These are phyloP conservation scores for Arion vulgaris DNA, from an alignment of 1,140 invertebrate genomes.

Conservation along the genomic window DNA sequence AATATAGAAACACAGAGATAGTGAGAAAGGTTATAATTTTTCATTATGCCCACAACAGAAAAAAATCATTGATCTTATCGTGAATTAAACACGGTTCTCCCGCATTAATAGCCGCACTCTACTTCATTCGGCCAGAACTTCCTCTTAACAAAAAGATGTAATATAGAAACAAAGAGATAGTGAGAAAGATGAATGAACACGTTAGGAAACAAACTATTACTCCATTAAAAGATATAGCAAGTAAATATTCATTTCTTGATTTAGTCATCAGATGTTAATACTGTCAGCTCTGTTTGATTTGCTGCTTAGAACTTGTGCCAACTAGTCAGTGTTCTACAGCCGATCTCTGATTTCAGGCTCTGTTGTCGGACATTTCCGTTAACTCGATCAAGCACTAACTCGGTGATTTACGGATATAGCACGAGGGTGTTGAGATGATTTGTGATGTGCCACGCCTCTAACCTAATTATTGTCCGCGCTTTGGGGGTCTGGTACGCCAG, in stretches of 20 bases:
- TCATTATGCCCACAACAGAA: no score
- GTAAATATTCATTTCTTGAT: not conserved
- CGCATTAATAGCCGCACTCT: not conserved
- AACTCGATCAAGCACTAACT: constrained; percentile 10
- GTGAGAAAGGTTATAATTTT: no score
- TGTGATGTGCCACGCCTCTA: constrained; percentile 15
- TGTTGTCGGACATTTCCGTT: constrained; percentile 18
- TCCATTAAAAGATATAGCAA: not conserved
- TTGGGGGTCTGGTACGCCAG: constrained; percentile 3
- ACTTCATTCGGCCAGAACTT: no score
- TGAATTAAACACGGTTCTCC: no score
- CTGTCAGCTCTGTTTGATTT: not conserved
- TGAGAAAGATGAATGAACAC: not conserved
- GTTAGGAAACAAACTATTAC: not conserved
- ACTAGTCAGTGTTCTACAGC: not conserved
- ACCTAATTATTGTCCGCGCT: constrained; percentile 1
- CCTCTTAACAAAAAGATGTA: no score
- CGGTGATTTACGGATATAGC: constrained; percentile 7
- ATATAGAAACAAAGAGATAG: no score
- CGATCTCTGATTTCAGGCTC: constrained; percentile 6
- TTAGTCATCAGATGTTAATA: not conserved
- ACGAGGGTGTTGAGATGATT: not conserved
- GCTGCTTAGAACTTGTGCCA: not conserved
- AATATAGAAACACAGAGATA: no score
- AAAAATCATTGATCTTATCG: no score